Conservation (phyloP, 2,797 vertebrate species). For the Microcaecilia unicolor region DNA sequence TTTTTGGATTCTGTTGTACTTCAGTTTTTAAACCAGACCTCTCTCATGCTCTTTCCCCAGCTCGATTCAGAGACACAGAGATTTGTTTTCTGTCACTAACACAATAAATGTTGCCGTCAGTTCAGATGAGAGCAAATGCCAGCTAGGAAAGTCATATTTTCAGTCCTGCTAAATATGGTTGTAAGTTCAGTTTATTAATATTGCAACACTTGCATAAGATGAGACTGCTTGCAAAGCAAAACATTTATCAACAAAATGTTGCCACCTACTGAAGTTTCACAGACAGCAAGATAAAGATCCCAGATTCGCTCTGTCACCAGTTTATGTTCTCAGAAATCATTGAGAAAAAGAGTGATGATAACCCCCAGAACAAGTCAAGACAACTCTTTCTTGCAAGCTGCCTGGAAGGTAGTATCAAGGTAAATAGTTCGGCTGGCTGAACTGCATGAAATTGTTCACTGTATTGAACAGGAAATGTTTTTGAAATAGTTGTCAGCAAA, state of each 20-base stretch:
- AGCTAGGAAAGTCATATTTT: slow-evolving; percentile 55
- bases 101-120: slow-evolving; percentile 53
- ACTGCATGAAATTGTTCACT: slow-evolving; percentile 20
- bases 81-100: slow-evolving; percentile 16
- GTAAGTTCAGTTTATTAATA: slow-evolving; percentile 70
- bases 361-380: slow-evolving; percentile 43
- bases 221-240: slow-evolving; percentile 67
- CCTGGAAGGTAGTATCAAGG: slow-evolving; percentile 34
- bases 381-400: slow-evolving; percentile 33
- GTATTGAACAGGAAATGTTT: slow-evolving; percentile 1
- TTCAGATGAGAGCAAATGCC: slow-evolving; percentile 55
- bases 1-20: no score
- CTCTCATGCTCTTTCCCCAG: no score
- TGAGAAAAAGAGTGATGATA: slow-evolving; percentile 48
- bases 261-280: slow-evolving; percentile 72
- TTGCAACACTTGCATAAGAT: slow-evolving; percentile 64
- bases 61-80: neutral
- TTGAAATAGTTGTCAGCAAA: neutral
- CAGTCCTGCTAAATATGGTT: slow-evolving; percentile 52
- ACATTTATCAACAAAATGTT: slow-evolving; percentile 72
- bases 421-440: slow-evolving; percentile 23
- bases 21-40: no score
- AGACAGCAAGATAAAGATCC: slow-evolving; percentile 62
- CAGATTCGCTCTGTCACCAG: slow-evolving; percentile 59
- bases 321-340: slow-evolving; percentile 51